Conservation (phyloP, 1,140 invertebrate genomes). For the Catajapyx aquilonaris region DNA sequence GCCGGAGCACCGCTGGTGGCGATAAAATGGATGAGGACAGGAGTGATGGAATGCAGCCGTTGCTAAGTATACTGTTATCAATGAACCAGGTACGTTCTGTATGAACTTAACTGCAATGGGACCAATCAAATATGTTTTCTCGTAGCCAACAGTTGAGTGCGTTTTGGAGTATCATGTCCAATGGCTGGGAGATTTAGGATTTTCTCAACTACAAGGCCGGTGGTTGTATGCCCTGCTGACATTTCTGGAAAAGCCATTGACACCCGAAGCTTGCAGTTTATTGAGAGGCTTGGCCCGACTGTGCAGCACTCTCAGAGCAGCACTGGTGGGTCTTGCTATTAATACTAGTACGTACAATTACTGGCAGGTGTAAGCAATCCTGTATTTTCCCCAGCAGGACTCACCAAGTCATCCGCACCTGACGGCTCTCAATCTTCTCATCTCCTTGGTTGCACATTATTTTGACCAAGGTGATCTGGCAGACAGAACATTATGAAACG, state of each 20-base stretch:
- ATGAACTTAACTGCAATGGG: slow-evolving; percentile 1
- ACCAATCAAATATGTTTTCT: slow-evolving; percentile 6
- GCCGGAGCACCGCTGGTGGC: too few species aligned
- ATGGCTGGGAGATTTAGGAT: slow-evolving; percentile 22
- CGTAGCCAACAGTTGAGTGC: slow-evolving; percentile 22
- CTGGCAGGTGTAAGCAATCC: neutral
- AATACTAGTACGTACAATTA: slow-evolving; percentile 2
- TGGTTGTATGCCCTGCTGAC: slow-evolving; percentile 36
- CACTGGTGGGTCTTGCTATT: slow-evolving; percentile 21
- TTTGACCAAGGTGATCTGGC: slow-evolving; percentile 36
- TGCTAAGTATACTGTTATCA: slow-evolving; percentile 22
- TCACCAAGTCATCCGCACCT: slow-evolving; percentile 20
- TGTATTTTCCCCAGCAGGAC: slow-evolving; percentile 20
- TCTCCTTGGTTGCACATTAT: slow-evolving; percentile 34
- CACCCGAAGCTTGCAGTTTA: slow-evolving; percentile 31
- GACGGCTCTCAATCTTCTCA: slow-evolving; percentile 31
- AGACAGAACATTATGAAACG: too few species aligned
- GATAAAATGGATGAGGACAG: too few species aligned
- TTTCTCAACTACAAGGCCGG: slow-evolving; percentile 23
- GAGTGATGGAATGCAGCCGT: slow-evolving; percentile 19
- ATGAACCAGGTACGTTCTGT: slow-evolving; percentile 21
- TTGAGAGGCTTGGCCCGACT: slow-evolving; percentile 27
- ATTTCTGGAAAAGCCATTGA: slow-evolving; percentile 32
- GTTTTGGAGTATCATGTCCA: slow-evolving; percentile 29
- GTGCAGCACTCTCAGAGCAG: slow-evolving; percentile 27